These are phyloP conservation scores for Vandiemenella viatica DNA, from an alignment of 2,888 invertebrate species.

Conservation along the genomic window DNA sequence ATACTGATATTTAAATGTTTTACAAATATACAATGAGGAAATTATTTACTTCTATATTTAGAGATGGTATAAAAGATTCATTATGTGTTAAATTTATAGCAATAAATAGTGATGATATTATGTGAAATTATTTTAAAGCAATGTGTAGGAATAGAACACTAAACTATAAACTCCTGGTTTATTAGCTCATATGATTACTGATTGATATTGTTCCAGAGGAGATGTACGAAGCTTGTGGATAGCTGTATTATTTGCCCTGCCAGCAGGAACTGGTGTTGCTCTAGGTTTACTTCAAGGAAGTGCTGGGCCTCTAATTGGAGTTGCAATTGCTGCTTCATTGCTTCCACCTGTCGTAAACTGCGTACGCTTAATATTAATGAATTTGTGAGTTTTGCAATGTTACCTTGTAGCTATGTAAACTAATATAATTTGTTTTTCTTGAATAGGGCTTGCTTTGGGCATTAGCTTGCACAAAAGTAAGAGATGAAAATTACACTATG, in stretches of 20 bases:
- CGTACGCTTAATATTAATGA: conserved; percentile 35
- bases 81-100: conserved; percentile 15
- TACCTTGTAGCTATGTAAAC: no score
- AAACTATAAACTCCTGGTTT: neutral
- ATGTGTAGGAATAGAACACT: neutral
- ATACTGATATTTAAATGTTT: no score
- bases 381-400: neutral
- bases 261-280: conserved; percentile 67
- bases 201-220: no score
- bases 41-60: no score
- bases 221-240: conserved; percentile 58
- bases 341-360: conserved; percentile 76
- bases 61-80: no score
- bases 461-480: conserved; percentile 52
- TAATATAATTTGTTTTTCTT: conserved; percentile 6
- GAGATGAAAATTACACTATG: conserved; percentile 50
- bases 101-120: neutral
- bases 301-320: conserved; percentile 70
- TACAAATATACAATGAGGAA: no score
- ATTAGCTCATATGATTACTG: conserved; percentile 8
- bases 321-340: conserved; percentile 77
- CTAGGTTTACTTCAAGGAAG: conserved; percentile 73
- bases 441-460: conserved; percentile 59
- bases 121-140: no score
- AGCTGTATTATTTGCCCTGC: conserved; percentile 58